phyloP scores from a whole-genome alignment of 2,113 vertebrate genomes.

The Nibea albiflora region DNA sequence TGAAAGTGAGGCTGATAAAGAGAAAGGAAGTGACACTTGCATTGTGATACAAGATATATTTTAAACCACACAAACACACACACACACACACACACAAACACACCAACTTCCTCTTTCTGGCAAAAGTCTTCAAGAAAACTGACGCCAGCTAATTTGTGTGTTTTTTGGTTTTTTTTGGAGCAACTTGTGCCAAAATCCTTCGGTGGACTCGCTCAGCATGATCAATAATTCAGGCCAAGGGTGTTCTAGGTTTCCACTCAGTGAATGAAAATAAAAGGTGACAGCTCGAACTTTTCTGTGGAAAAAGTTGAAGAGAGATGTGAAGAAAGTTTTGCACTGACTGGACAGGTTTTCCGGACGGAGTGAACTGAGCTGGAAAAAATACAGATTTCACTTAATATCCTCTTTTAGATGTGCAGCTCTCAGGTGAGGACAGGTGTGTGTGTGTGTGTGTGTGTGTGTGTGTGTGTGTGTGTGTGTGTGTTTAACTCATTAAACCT shows the following conservation, averaged over 20 bases:
- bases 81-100: background rate
- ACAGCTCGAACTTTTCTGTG: constrained; percentile 39
- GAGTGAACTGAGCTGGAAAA: constrained; percentile 7
- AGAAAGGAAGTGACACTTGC: background rate
- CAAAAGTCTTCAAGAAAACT: background rate
- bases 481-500: background rate
- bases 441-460: too few species aligned
- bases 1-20: background rate
- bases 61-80: background rate
- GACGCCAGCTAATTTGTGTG: constrained; percentile 4
- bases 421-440: background rate
- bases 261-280: constrained; percentile 59
- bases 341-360: constrained; percentile 4
- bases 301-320: constrained; percentile 14
- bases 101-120: background rate
- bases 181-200: constrained; percentile 13
- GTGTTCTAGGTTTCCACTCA: constrained; percentile 11
- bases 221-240: constrained; percentile 65
- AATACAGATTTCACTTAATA: constrained; percentile 20
- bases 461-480: too few species aligned
- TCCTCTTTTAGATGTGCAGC: background rate
- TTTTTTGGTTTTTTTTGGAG: constrained; percentile 25
- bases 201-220: constrained; percentile 35
- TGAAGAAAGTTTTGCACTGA: constrained; percentile 18
- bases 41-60: too few species aligned